Percentiles rank a stretch among this genome's conserved stretches.
Conservation (phyloP, 92 coral and sea anemone genomes). For the Pocillopora grandis region DNA sequence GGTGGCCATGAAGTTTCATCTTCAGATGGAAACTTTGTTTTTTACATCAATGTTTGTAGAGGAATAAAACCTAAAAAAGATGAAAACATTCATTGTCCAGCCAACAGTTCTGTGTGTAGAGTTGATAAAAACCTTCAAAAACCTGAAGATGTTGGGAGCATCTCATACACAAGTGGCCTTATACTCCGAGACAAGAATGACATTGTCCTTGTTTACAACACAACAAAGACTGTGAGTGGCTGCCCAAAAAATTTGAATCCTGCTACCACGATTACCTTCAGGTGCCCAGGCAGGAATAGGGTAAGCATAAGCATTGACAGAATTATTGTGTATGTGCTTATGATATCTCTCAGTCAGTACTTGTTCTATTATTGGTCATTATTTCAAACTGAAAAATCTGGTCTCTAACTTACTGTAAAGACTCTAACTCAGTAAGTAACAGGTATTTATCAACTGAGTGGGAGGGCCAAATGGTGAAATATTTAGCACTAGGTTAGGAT, state of each 20-base stretch:
- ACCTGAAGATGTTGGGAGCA: constrained; percentile 50
- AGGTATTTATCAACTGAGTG: no score
- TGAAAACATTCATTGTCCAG: constrained; percentile 55
- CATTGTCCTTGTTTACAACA: constrained; percentile 54
- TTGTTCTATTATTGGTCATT: no score
- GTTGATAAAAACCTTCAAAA: constrained; percentile 11
- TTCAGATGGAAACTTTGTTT: constrained; percentile 53
- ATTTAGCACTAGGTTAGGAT: no score
- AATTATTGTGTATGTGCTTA: not conserved
- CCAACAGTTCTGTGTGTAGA: constrained; percentile 72
- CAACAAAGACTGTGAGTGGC: constrained; percentile 12
- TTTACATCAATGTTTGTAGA: constrained; percentile 88
- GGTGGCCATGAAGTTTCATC: constrained; percentile 92
- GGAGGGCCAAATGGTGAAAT: no score
- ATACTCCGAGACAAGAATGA: constrained; percentile 3
- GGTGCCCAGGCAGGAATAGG: constrained; percentile 59
- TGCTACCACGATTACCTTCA: constrained; percentile 71
- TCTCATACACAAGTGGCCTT: constrained; percentile 32
- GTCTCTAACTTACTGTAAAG: no score
- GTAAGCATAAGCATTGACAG: constrained; percentile 37
- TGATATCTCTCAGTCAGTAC: no score
- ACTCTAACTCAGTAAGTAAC: no score
- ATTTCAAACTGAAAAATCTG: no score
- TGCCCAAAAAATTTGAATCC: constrained; percentile 38
- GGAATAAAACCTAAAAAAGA: constrained; percentile 67